These are phyloP conservation scores for Hylyphantes graminicola DNA, from an alignment of 1,140 invertebrate genomes.

Conservation along the genomic window DNA sequence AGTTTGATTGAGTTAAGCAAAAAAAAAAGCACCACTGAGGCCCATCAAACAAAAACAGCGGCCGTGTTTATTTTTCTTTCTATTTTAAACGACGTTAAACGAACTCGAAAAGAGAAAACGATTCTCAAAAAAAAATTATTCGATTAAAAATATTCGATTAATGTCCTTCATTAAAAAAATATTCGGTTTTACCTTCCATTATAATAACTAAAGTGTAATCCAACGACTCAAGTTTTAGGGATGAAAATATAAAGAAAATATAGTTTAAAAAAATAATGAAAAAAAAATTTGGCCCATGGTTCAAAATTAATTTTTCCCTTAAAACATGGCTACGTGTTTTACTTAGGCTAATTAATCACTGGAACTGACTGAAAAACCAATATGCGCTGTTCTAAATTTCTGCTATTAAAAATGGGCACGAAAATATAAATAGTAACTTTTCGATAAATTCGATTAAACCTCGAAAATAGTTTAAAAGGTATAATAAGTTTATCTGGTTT, in stretches of 20 bases:
- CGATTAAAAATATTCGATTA: slow-evolving; percentile 38
- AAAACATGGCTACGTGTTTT: slow-evolving; percentile 20
- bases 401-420: slow-evolving; percentile 14
- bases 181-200: slow-evolving; percentile 10
- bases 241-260: slow-evolving; percentile 22
- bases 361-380: slow-evolving; percentile 32
- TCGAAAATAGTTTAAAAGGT: no score
- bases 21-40: background rate
- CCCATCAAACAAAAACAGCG: background rate
- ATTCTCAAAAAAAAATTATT: slow-evolving; percentile 20
- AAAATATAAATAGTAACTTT: slow-evolving; percentile 31
- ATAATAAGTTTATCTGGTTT: no score
- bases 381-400: slow-evolving; percentile 24
- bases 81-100: slow-evolving; percentile 12
- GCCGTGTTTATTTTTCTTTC: slow-evolving; percentile 24
- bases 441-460: slow-evolving; percentile 13
- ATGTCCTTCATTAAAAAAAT: background rate
- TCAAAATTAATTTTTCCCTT: slow-evolving; percentile 35
- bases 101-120: slow-evolving; percentile 27
- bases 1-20: background rate
- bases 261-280: slow-evolving; percentile 7
- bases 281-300: background rate
- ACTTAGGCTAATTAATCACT: slow-evolving; percentile 25
- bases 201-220: slow-evolving; percentile 40
- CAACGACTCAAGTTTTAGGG: slow-evolving; percentile 3